Evolutionary conservation across 2,797 vertebrate genomes (phyloP).

Genomic region (Pangasius sanitwongsei): DNA sequence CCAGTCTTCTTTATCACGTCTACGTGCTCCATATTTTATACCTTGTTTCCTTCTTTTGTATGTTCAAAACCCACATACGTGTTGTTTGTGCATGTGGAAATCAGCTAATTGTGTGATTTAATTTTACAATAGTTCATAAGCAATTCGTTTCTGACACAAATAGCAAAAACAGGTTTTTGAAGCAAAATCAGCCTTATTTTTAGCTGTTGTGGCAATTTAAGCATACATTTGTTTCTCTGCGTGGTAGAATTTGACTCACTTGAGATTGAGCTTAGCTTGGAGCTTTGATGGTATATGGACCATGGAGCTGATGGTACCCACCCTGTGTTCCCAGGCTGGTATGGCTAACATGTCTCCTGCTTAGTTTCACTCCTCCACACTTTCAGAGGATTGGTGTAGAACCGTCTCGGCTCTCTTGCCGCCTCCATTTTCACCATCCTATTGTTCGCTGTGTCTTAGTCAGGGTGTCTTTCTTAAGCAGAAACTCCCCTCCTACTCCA

Average conservation of each 20-base stretch:
- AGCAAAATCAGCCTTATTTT: not conserved
- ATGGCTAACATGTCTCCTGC: slow-evolving; percentile 62
- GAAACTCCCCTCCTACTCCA: slow-evolving; percentile 45
- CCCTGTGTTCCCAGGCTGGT: slow-evolving; percentile 49
- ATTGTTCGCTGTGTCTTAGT: slow-evolving; percentile 73
- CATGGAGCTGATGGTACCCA: slow-evolving; percentile 24
- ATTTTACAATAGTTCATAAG: not conserved
- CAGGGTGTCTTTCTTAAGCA: slow-evolving; percentile 68
- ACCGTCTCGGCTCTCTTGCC: slow-evolving; percentile 65
- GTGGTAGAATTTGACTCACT: not conserved
- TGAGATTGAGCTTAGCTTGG: slow-evolving; percentile 16
- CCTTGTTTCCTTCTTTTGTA: not conserved
- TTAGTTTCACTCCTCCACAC: slow-evolving; percentile 67
- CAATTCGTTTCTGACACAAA: not conserved
- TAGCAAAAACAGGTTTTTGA: not conserved
- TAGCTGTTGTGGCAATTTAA: not conserved
- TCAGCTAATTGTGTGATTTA: not conserved
- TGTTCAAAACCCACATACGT: not conserved
- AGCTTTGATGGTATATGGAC: slow-evolving; percentile 16
- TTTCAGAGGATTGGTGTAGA: slow-evolving; percentile 76
- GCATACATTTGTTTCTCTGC: not conserved
- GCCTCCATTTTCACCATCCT: slow-evolving; percentile 67
- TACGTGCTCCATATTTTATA: not conserved
- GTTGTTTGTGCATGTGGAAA: not conserved
- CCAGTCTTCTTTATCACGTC: not conserved